Percentiles rank a stretch among this genome's conserved stretches.
Evolutionary conservation across 1,140 invertebrate species (phyloP).

Genomic region (Nephotettix cincticeps): DNA sequence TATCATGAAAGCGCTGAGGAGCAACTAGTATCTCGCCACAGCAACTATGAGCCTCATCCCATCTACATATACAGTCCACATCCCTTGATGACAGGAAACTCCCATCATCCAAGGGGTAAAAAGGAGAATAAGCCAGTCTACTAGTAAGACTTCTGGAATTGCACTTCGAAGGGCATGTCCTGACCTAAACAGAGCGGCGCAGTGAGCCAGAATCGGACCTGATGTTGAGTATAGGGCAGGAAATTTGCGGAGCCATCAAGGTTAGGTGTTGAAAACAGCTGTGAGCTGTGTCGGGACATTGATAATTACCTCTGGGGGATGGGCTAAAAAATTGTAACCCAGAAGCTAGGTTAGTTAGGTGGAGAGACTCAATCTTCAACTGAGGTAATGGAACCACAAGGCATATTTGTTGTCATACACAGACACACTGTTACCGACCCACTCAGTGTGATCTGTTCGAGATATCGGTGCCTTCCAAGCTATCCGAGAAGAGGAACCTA

Average conservation of each 20-base stretch:
- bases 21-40: neutral
- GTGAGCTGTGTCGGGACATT: no score
- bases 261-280: no score
- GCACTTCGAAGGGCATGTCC: neutral
- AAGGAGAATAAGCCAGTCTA: neutral
- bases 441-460: neutral
- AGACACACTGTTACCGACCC: neutral
- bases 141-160: neutral
- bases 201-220: no score
- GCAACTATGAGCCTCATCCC: no score
- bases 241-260: no score
- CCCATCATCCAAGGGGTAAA: no score
- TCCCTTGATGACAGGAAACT: neutral
- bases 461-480: neutral
- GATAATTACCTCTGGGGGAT: neutral
- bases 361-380: neutral
- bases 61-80: neutral
- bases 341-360: no score
- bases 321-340: neutral
- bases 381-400: neutral
- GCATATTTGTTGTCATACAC: neutral
- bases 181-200: neutral
- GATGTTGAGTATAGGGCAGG: no score
- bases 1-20: neutral
- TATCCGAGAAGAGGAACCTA: neutral